Evolutionary conservation across 1,140 invertebrate species (phyloP).

Genomic region (Diprion similis): DNA sequence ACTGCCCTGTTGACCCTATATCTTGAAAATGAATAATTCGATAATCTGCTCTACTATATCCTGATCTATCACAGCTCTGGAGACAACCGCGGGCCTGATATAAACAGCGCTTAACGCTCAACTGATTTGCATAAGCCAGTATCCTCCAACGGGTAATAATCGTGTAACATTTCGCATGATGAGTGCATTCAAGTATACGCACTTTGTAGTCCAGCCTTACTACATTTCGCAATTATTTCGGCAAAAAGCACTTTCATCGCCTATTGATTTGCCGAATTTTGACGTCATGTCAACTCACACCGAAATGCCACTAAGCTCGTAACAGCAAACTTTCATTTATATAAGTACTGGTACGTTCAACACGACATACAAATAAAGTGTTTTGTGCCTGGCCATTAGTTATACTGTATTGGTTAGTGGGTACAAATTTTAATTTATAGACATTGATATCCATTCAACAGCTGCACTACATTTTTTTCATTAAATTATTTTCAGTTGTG

Average conservation of each 20-base stretch:
- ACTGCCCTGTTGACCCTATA: constrained; percentile 57
- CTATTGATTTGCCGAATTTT: too few species aligned
- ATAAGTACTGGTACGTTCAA: neutral
- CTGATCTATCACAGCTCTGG: neutral
- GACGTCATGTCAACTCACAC: too few species aligned
- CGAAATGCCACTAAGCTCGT: neutral
- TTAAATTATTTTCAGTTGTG: neutral
- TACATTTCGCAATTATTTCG: neutral
- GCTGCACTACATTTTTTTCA: neutral
- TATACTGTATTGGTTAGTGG: constrained; percentile 3
- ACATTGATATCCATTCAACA: neutral
- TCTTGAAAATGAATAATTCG: neutral
- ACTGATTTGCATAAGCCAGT: neutral
- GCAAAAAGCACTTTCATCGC: neutral
- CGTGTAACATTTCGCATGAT: neutral
- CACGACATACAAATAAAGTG: neutral
- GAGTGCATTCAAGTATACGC: neutral
- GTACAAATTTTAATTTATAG: neutral
- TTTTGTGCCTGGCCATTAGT: neutral
- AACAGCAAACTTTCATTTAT: neutral
- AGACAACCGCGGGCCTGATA: neutral
- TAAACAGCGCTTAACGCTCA: neutral
- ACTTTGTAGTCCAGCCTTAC: neutral
- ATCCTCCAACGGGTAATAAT: neutral
- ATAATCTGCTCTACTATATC: constrained; percentile 6